phyloP scores from a whole-genome alignment of 2,888 invertebrate genomes.

The Dynastes maya region DNA sequence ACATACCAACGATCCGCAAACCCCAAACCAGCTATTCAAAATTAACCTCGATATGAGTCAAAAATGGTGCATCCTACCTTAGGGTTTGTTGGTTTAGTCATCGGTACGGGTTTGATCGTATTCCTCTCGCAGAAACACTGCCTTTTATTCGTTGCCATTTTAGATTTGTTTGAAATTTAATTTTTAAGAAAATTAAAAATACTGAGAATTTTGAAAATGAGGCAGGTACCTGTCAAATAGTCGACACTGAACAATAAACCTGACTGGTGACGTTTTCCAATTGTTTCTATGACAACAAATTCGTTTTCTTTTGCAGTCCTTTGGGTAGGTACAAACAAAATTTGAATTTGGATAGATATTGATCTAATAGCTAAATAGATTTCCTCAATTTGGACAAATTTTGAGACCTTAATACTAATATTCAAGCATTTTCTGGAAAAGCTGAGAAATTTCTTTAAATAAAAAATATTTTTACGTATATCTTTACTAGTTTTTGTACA shows the following conservation, averaged over 20 bases:
- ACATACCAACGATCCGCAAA: neutral
- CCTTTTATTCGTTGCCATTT: slow-evolving; percentile 17
- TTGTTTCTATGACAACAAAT: too few species aligned
- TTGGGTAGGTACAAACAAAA: neutral
- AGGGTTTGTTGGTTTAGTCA: slow-evolving; percentile 42
- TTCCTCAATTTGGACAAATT: too few species aligned
- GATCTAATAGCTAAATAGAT: too few species aligned
- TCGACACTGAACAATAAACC: slow-evolving; percentile 7
- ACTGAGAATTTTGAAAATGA: slow-evolving; percentile 34
- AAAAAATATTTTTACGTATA: too few species aligned
- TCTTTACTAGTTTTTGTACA: too few species aligned
- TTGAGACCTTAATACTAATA: too few species aligned
- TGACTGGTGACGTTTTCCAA: neutral
- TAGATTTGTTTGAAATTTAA: neutral
- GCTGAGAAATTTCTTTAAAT: too few species aligned
- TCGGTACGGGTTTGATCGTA: slow-evolving; percentile 25
- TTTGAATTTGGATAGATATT: neutral
- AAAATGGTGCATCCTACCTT: slow-evolving; percentile 36
- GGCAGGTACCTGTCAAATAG: slow-evolving; percentile 26
- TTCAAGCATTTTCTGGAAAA: too few species aligned
- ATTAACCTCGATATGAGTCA: neutral
- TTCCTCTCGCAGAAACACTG: slow-evolving; percentile 43
- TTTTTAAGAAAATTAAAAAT: neutral
- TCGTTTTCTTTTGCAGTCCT: too few species aligned
- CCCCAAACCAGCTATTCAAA: neutral